Conservation (phyloP, 2,797 vertebrate species). For the Staurois parvus region DNA sequence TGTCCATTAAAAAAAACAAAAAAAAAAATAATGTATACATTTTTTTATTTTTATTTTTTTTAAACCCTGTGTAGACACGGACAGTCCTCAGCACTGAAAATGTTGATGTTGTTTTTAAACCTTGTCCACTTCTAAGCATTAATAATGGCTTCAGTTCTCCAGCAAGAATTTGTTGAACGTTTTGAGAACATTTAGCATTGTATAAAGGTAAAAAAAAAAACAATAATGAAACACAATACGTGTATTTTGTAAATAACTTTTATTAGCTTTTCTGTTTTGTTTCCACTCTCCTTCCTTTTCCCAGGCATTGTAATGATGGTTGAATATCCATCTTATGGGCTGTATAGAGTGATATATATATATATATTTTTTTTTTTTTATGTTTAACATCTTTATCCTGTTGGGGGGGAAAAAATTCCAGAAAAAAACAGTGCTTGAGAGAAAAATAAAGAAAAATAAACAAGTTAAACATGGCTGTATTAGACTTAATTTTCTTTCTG, state of each 20-base stretch:
- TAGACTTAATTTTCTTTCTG: constrained; percentile 1
- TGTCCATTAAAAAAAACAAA: not conserved
- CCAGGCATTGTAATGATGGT: constrained; percentile 10
- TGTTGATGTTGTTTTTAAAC: constrained; percentile 24
- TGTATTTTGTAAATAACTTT: constrained; percentile 59
- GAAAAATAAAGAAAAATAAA: constrained; percentile 53
- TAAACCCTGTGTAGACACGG: constrained; percentile 21
- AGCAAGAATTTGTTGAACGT: constrained; percentile 78
- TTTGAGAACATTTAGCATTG: constrained; percentile 88
- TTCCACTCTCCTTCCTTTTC: not conserved
- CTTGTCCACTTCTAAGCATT: constrained; percentile 14
- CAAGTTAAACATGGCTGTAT: constrained; percentile 36
- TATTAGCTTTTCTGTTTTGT: constrained; percentile 32
- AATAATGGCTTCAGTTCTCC: constrained; percentile 55
- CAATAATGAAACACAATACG: constrained; percentile 31
- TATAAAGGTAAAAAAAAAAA: constrained; percentile 72
- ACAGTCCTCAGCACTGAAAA: constrained; percentile 33
- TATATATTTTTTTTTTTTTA: constrained; percentile 1
- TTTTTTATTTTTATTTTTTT: not conserved
- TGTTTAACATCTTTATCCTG: constrained; percentile 53
- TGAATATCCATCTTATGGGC: constrained; percentile 26
- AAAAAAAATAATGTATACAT: not conserved
- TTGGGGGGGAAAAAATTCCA: constrained; percentile 31
- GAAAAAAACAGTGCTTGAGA: constrained; percentile 37
- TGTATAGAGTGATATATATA: constrained; percentile 26